These are phyloP conservation scores for Aleiodes alternator DNA, from an alignment of 2,888 invertebrate species.

Conservation along the genomic window DNA sequence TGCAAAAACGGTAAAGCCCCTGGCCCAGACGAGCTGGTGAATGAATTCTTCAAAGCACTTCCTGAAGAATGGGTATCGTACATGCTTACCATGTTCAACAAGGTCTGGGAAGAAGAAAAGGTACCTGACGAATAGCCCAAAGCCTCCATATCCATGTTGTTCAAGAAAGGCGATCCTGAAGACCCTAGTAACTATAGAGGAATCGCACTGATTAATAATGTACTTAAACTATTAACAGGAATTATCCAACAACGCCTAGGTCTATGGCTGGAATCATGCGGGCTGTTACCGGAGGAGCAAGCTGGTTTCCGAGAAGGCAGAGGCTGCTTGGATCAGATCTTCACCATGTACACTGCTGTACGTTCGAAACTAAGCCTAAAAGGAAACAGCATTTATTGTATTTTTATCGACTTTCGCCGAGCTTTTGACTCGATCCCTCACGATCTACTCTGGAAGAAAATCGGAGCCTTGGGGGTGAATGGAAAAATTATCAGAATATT, in stretches of 20 bases:
- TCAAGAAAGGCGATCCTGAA: too few species aligned
- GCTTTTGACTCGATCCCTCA: slow-evolving; percentile 1
- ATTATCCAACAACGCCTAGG: background rate
- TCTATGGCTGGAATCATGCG: background rate
- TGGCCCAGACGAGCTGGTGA: background rate
- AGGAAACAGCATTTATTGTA: background rate
- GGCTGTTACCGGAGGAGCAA: background rate
- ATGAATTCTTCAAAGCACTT: slow-evolving; percentile 4
- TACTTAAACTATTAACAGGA: background rate
- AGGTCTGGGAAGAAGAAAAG: too few species aligned
- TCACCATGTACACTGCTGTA: slow-evolving; percentile 4
- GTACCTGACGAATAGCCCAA: too few species aligned
- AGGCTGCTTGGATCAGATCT: background rate
- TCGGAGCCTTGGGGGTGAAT: background rate
- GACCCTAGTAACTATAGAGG: too few species aligned
- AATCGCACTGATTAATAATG: background rate
- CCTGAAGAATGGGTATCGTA: background rate
- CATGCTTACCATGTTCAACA: background rate
- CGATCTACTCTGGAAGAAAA: background rate
- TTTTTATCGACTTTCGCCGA: slow-evolving; percentile 1
- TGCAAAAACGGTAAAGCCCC: slow-evolving; percentile 11
- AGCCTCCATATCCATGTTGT: too few species aligned
- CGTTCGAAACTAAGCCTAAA: slow-evolving; percentile 1
- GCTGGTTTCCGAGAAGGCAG: background rate
- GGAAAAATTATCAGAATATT: background rate